Evolutionary conservation across 2,888 invertebrate genomes (phyloP).

Genomic region (Nymphalis urticae): DNA sequence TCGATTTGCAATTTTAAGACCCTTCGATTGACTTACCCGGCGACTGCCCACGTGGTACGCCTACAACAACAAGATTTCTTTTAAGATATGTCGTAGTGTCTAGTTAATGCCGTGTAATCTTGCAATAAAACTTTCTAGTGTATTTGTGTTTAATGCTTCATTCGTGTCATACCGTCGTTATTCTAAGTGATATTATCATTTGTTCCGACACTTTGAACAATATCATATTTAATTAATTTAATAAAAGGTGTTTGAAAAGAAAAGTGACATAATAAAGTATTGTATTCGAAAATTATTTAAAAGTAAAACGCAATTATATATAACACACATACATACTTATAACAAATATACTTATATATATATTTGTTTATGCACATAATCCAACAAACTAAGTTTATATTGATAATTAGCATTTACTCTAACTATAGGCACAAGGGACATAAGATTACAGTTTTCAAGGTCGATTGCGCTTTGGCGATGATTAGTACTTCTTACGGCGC

Average conservation of each 20-base stretch:
- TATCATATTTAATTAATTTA: slow-evolving; percentile 5
- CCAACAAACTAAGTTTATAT: no score
- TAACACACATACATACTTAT: no score
- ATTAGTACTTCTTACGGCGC: no score
- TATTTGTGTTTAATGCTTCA: slow-evolving; percentile 14
- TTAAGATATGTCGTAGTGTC: slow-evolving; percentile 33
- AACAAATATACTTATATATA: no score
- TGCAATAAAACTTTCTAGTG: slow-evolving; percentile 34
- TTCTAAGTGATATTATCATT: slow-evolving; percentile 10
- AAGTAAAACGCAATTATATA: no score
- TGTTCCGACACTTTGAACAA: slow-evolving; percentile 11
- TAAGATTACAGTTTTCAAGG: no score
- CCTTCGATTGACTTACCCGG: slow-evolving; percentile 6
- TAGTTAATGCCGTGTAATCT: slow-evolving; percentile 34
- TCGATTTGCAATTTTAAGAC: slow-evolving; percentile 23
- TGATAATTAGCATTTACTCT: no score
- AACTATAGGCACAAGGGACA: no score
- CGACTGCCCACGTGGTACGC: slow-evolving; percentile 54
- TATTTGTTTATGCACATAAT: no score
- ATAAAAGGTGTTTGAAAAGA: background rate
- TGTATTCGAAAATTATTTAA: background rate
- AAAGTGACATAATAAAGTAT: slow-evolving; percentile 2
- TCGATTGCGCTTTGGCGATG: no score
- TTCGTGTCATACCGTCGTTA: slow-evolving; percentile 5
- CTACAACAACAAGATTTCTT: slow-evolving; percentile 63